Evolutionary conservation across 2,113 vertebrate genomes (phyloP).

Genomic region (Laticauda colubrina): DNA sequence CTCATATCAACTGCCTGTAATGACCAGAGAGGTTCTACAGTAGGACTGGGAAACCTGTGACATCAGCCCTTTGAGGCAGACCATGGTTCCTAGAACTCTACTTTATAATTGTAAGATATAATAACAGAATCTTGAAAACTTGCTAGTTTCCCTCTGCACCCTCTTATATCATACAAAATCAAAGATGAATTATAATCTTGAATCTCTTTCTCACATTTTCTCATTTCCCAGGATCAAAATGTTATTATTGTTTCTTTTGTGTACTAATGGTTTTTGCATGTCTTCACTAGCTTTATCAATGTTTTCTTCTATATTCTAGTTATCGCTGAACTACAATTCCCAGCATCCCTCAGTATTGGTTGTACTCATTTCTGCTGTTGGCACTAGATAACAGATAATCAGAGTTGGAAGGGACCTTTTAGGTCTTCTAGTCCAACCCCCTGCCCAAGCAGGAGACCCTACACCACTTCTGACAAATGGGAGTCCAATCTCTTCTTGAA

Average conservation of each 20-base stretch:
- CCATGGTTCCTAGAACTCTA: neutral
- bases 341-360: neutral
- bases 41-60: neutral
- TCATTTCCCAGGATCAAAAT: neutral
- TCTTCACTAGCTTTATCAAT: neutral
- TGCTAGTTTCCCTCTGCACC: neutral
- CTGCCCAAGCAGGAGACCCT: too few relatives aligned
- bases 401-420: too few relatives aligned
- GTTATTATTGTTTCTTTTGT: neutral
- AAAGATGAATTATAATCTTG: neutral
- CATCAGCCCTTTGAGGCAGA: neutral
- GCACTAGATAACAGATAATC: neutral
- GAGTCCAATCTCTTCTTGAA: too few relatives aligned
- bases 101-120: neutral
- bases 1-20: neutral
- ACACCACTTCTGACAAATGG: too few relatives aligned
- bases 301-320: neutral
- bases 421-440: too few relatives aligned
- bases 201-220: neutral
- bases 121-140: neutral
- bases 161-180: neutral
- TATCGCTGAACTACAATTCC: neutral
- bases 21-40: neutral
- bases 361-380: neutral
- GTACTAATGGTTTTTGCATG: neutral